A percentile compares a stretch with the other conserved stretches of the same genome.
These are phyloP conservation scores for Scytalopus superciliaris DNA, from an alignment of 2,113 vertebrate species.

Conservation along the genomic window DNA sequence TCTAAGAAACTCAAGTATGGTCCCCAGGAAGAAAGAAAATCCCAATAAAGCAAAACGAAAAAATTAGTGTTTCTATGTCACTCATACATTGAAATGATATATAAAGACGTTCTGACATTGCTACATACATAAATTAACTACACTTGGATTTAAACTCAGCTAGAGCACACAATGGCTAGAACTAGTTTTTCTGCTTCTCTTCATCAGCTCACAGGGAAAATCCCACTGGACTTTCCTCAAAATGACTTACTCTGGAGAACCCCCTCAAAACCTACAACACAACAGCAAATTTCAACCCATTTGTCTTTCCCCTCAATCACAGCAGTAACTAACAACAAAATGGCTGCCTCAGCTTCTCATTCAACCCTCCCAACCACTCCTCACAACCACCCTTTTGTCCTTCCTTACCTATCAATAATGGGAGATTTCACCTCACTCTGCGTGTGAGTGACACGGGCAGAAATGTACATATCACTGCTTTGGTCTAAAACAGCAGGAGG, in stretches of 20 bases:
- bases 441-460: neutral
- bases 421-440: neutral
- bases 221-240: neutral
- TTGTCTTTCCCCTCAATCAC: neutral
- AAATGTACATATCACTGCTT: neutral
- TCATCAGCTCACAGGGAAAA: neutral
- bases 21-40: neutral
- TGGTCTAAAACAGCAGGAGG: neutral
- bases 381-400: neutral
- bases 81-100: neutral
- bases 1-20: neutral
- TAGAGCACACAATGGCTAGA: neutral
- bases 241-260: neutral
- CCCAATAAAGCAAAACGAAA: neutral
- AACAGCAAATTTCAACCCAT: neutral
- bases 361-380: neutral
- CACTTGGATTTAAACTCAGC: neutral
- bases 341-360: slow-evolving; percentile 25
- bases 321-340: slow-evolving; percentile 18
- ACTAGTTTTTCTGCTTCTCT: neutral
- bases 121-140: neutral
- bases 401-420: neutral
- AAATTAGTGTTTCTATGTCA: neutral
- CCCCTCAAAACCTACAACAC: neutral
- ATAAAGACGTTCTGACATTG: neutral